Evolutionary conservation across 1,140 invertebrate species (phyloP).

Genomic region (Trichogramma pretiosum): DNA sequence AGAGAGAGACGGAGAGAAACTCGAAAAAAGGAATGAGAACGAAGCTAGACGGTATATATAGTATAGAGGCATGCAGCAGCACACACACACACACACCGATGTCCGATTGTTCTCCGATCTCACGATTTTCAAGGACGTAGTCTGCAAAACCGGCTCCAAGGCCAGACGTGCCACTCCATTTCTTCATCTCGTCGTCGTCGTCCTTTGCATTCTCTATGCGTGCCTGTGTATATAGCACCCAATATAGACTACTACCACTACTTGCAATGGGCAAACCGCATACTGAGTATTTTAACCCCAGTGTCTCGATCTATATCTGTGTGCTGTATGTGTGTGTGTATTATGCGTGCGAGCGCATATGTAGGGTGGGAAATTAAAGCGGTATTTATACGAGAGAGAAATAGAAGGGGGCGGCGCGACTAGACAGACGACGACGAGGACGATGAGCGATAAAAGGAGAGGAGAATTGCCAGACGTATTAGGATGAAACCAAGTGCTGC

Average conservation of each 20-base stretch:
- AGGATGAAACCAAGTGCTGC: slow-evolving; percentile 17
- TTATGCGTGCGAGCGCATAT: too few relatives aligned
- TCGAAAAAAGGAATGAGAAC: not conserved
- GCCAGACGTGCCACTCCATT: slow-evolving; percentile 27
- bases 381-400: slow-evolving; percentile 14
- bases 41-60: not conserved
- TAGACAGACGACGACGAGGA: slow-evolving; percentile 5
- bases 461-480: slow-evolving; percentile 1
- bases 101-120: slow-evolving; percentile 37
- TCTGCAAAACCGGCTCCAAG: slow-evolving; percentile 37
- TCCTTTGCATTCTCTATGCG: slow-evolving; percentile 17
- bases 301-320: not conserved
- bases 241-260: not conserved
- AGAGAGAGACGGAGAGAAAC: not conserved
- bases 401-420: too few relatives aligned
- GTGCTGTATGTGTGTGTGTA: too few relatives aligned
- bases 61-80: not conserved
- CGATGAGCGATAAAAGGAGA: slow-evolving; percentile 13
- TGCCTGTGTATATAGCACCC: not conserved
- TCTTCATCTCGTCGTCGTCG: slow-evolving; percentile 19
- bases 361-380: too few relatives aligned
- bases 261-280: slow-evolving; percentile 7
- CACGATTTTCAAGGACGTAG: slow-evolving; percentile 44
- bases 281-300: slow-evolving; percentile 14
- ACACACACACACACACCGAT: slow-evolving; percentile 20